Evolutionary conservation across 2,797 vertebrate species (phyloP), one percentile per base, ranked within the genome.

Genomic region (Lepilemur septentrionalis): DNA sequence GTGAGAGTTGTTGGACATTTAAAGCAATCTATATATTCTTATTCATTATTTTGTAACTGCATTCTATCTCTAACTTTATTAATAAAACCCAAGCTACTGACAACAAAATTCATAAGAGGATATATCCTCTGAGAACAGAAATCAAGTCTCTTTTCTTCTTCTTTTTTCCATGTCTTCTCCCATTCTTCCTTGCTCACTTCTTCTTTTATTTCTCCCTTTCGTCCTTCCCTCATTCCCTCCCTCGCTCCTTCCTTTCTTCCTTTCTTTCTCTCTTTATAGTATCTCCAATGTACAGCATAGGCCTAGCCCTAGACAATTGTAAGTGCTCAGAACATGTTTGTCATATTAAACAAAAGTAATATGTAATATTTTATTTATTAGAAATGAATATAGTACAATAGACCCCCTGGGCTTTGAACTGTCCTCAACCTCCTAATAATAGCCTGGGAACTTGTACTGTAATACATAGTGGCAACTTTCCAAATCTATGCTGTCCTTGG

Each of bases 281-380:
- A 89, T 48, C 67, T 41, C 52, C 38, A 83, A 14, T 55, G 22
- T 15, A 57, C 55, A 30, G 9, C 9, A 83, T n/a, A 57, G 46
- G 46, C 13, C 9, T 57, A 81, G 20, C 8, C 35, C 28, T 57
- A 9, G 55, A 57, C 3, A 23, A 69, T 18, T 79, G 0, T 46
- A 90, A 83, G 7, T 75, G 2, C 41, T 75, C 59, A 52, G 14
- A 25, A 88, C 50, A 52, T 94, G 12, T 35, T 43, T 83, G 28
- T 69, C n/a, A 84, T 69, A 75, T 81, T 57, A 85, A 94, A 75
- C 63, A 96, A 67, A 92, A 94, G n/a, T n/a, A 13, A 82, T 92
- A 50, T 38, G 48, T 81, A 25, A n/a, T 38, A 50, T 41, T 80
- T 80, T 91, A 72, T 81, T 85, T 83, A 79, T 46, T 80, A 93